Percentiles rank a stretch among this genome's conserved stretches.
Evolutionary conservation across 2,797 vertebrate genomes (phyloP).

Genomic region (Babyrousa celebensis): DNA sequence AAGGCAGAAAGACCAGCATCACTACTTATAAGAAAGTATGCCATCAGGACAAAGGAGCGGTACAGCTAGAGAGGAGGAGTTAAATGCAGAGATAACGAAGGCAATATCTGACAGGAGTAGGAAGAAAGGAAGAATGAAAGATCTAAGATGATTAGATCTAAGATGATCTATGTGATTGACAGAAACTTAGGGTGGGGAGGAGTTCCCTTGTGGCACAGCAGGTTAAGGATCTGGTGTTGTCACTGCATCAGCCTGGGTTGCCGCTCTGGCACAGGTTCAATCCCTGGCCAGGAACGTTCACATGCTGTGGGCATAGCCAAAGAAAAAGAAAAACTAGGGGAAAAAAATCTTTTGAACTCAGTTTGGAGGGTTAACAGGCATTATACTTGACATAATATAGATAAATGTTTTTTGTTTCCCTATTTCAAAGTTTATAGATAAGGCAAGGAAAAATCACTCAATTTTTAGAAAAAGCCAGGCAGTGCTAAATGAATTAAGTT

Average conservation of each 20-base stretch:
- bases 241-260: too few relatives aligned
- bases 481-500: neutral
- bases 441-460: neutral
- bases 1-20: neutral
- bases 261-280: too few relatives aligned
- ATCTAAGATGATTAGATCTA: neutral
- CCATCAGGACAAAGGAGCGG: neutral
- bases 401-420: neutral
- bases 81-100: neutral
- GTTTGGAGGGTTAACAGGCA: neutral
- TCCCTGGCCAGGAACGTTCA: too few relatives aligned
- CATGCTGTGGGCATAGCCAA: too few relatives aligned
- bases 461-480: conserved; percentile 13
- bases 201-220: too few relatives aligned
- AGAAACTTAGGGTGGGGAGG: neutral
- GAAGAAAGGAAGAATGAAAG: neutral
- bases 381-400: neutral
- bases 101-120: neutral
- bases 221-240: too few relatives aligned
- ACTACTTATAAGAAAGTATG: neutral
- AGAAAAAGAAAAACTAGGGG: neutral
- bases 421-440: conserved; percentile 18
- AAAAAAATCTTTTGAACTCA: neutral
- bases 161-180: neutral
- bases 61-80: too few relatives aligned